Base-by-base conservation (phyloP, 2,113 vertebrate species). In the Mus pahari region DNA sequence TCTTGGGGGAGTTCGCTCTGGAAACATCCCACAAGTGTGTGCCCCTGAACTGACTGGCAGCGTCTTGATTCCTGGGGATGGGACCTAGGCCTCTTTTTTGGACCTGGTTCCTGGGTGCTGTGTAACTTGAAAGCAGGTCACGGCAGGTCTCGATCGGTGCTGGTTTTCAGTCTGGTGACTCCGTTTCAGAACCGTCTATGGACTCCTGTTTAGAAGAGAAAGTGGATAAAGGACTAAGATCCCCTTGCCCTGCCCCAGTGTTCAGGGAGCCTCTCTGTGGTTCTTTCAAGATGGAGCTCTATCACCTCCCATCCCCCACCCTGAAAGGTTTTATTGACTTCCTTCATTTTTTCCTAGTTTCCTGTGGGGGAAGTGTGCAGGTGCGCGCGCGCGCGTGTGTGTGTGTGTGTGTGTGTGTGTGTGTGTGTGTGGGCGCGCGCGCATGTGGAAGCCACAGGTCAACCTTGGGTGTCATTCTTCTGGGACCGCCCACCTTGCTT, bases 101-200 rank as follows among this genome's bases (percentile, higher is more conserved):
- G 20, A 24, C 66, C 1, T 3, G 13, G 31, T 87, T 11, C 20
- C 84, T 39, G 6, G 0, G 1, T 7, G 45, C 19, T 0, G 1
- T 0, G 1, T 1, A 16, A 2, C 1, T 5, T 19, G 24, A 50
- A 86, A 62, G 36, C 45, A 48, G 16, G 20, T 0, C 36, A 62
- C 1, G 26, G 1, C 14, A 64, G 6, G 1, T 17, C 26, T 3
- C 0, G 0, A 42, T 3, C 0, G 0, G 50, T 42, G 70, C 5
- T 13, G 1, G 3, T 28, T n/a, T 31, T 20, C 7, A 11, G 0
- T 0, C 50, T 0, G 0, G 24, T 17, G 31, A 11, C 53, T 28
- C 33, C 0, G 0, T 11, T 3, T 9, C 4, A 12, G 31, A 1
- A 0, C n/a, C 36, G 0, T 3, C 6, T 14, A 12, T 5, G 22